Evolutionary conservation across 92 coral and sea anemone genomes (phyloP), one percentile per base, ranked within the genome.

Genomic region (Palythoa grandiflora): DNA sequence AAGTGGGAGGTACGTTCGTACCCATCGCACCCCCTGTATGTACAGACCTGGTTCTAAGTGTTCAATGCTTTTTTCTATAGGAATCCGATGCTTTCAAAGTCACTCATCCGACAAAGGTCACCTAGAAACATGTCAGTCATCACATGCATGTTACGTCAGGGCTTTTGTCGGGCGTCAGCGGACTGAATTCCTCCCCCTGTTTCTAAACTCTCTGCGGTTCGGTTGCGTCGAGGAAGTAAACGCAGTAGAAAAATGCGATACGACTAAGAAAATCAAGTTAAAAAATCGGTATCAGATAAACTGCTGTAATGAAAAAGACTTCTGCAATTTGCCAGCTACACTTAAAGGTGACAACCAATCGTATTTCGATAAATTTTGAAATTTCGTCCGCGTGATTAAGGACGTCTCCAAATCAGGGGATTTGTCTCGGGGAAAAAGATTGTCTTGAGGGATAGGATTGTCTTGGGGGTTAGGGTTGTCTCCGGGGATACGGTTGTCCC

Each of bases 271-370:
- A 11, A 11, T 35, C 17, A 80, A 73, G 47, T 54, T 52, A 50
- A 83, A 38, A 38, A 76, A 48, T 13, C 28, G 7, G 11, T 75
- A 79, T 9, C 75, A 63, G 13, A 28, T 77, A n/a, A 11, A 72
- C 52, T 91, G 94, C 80, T 91, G 94, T 59, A 39, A 47, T 36
- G 77, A 80, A 17, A 66, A 53, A 59, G 90, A 91, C 35, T 78
- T 91, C 28, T 91, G 94, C 79, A 91, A 91, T 73, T 86, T 91
- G 80, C 94, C 94, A 3, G 21, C 78, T 15, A 83, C 61, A 11
- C 86, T 91, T 0, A 88, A 44, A 89, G 89, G 94, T 91, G 17
- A 17, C 68, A 10, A 2, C 16, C 8, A 74, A 4, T 74, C n/a
- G 1, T 72, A 70, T 16, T n/a, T n/a, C n/a, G n/a, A n/a, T n/a